phyloP scores from a whole-genome alignment of 64 coral and sea anemone species.

The Dendronephthya gigantea region DNA sequence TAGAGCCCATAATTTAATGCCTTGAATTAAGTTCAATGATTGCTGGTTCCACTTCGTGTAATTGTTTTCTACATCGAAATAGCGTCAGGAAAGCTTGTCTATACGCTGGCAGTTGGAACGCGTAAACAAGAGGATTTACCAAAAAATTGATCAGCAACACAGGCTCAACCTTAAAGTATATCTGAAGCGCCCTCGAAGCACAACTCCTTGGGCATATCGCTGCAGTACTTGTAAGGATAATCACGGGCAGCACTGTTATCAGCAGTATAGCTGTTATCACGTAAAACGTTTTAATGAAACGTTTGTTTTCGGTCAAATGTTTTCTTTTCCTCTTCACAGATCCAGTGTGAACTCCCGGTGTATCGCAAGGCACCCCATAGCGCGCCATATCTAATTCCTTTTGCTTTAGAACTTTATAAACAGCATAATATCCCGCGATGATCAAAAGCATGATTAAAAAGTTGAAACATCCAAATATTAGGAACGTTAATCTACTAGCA shows the following conservation, averaged over 20 bases:
- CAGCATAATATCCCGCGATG: background rate
- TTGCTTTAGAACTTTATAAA: background rate
- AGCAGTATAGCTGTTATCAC: background rate
- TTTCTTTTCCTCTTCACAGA: background rate
- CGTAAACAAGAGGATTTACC: background rate
- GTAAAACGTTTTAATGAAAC: background rate
- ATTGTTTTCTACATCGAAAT: background rate
- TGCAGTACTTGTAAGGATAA: background rate
- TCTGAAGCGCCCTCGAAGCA: background rate
- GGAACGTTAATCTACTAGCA: background rate
- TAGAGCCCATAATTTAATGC: no score
- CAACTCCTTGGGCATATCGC: background rate
- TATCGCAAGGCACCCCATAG: background rate
- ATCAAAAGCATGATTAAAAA: background rate
- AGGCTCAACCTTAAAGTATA: background rate
- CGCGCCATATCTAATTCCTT: background rate
- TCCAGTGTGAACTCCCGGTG: background rate
- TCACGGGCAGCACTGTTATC: background rate
- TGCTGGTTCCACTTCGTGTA: no score
- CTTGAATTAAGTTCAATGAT: no score
- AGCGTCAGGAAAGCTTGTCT: background rate
- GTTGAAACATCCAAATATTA: background rate
- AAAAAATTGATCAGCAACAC: background rate
- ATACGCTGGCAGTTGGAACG: background rate
- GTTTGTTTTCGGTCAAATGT: background rate